Evolutionary conservation across 2,888 invertebrate species (phyloP).

Genomic region (Gari tellinella): DNA sequence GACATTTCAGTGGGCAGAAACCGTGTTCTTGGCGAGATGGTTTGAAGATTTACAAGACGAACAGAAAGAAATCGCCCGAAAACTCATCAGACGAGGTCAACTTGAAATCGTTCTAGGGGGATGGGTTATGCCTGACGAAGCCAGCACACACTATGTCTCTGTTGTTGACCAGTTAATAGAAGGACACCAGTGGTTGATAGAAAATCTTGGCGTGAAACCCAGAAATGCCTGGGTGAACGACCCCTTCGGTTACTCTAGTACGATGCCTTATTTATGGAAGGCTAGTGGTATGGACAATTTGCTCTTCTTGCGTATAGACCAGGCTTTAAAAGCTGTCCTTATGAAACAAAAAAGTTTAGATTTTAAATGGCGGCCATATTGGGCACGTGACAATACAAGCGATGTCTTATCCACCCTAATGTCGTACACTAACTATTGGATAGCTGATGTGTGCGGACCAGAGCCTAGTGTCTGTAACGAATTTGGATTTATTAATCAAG

Average conservation of each 20-base stretch:
- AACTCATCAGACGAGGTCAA: slow-evolving; percentile 53
- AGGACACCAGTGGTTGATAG: slow-evolving; percentile 72
- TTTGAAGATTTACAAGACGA: slow-evolving; percentile 66
- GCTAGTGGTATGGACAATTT: slow-evolving; percentile 72
- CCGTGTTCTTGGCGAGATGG: slow-evolving; percentile 76
- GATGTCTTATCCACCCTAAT: slow-evolving; percentile 95
- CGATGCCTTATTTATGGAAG: slow-evolving; percentile 74
- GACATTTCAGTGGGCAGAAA: slow-evolving; percentile 80
- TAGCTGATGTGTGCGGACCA: slow-evolving; percentile 97
- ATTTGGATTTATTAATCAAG: slow-evolving; percentile 89
- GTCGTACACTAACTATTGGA: slow-evolving; percentile 98
- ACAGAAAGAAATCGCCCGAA: slow-evolving; percentile 25
- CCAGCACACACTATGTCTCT: slow-evolving; percentile 67
- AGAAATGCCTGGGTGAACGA: slow-evolving; percentile 76
- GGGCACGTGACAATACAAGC: slow-evolving; percentile 80
- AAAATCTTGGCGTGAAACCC: slow-evolving; percentile 65
- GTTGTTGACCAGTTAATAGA: slow-evolving; percentile 77
- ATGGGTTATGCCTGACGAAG: slow-evolving; percentile 72
- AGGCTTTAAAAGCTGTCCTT: slow-evolving; percentile 93
- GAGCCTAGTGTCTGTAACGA: slow-evolving; percentile 89
- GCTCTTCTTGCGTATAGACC: slow-evolving; percentile 79
- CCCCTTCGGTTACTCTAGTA: slow-evolving; percentile 78
- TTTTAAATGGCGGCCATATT: slow-evolving; percentile 94
- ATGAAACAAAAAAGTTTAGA: slow-evolving; percentile 93
- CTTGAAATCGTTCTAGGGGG: slow-evolving; percentile 77